Evolutionary conservation across 92 coral and sea anemone genomes (phyloP), one percentile per base, ranked within the genome.

Genomic region (Diadumene lineata): DNA sequence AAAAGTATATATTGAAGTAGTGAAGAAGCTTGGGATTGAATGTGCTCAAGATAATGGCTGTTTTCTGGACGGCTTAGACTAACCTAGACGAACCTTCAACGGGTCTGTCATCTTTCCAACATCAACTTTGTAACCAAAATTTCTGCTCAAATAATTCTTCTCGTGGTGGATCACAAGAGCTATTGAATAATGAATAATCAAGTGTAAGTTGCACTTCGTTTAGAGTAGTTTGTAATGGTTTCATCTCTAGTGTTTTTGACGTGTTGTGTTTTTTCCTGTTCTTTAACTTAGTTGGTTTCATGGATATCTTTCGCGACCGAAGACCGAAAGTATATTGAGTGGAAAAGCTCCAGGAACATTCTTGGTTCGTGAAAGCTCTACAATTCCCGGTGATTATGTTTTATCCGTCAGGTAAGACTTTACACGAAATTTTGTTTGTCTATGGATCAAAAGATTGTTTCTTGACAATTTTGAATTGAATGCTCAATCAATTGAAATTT

Each of bases 341-440:
- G 97, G 99, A 27, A 87, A 87, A 72, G 73, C 78, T 18, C 92
- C 99, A 30, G 99, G 99, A 33, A 84, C 92, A 32, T 96, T 85
- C 58, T 81, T 96, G 0, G 96, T 96, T 21, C 97, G 99, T 57
- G 97, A 96, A 65, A 96, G 99, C 66, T 75, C 84, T 16, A 80
- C 99, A 0, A 85, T 85, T 32, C 89, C 91, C 13, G 97, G 99
- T 1, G 97, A 96, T 68, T 96, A 80, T 84, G 99, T 92, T 11
- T 81, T 96, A 19, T 89, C 97, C 34, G 99, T 96, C 56, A 96
- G 99, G 99, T 96, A 77, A 63, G 88, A 29, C 6, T 6, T 4
- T 38, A n/a, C n/a, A 4, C 6, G 6, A 4, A 38, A 4, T 38
- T 13, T 1, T 30, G n/a, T 28, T 62, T 62, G 68, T 23, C 28